Conservation (phyloP, 2,797 vertebrate genomes). For the Todus mexicanus region DNA sequence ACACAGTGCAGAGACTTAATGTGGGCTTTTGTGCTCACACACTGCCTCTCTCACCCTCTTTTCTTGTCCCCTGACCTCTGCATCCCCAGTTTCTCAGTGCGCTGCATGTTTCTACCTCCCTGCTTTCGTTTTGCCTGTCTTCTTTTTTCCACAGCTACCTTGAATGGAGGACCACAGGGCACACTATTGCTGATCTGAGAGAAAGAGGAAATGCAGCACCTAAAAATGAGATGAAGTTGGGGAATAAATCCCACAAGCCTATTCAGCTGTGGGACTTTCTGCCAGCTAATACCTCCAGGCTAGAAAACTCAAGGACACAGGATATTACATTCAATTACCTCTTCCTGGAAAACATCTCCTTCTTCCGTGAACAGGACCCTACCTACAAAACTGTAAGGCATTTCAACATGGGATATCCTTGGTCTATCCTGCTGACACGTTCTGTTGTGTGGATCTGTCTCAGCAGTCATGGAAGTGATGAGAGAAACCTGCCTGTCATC, state of each 20-base stretch:
- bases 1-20: rapidly evolving
- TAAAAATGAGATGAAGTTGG: background rate
- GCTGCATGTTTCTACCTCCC: background rate
- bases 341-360: background rate
- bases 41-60: background rate
- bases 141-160: background rate
- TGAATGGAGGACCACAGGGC: background rate
- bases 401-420: background rate
- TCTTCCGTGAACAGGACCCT: background rate
- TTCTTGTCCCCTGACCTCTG: no score
- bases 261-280: background rate
- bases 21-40: background rate
- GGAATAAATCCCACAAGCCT: background rate
- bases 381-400: background rate
- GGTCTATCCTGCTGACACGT: background rate
- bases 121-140: background rate
- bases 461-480: background rate
- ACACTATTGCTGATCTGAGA: background rate
- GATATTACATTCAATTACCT: background rate
- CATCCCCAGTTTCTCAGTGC: background rate
- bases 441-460: background rate
- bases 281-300: background rate
- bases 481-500: background rate
- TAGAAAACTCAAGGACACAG: background rate
- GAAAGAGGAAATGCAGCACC: background rate